phyloP scores from a whole-genome alignment of 2,113 vertebrate species.

The Spheniscus mendiculus region DNA sequence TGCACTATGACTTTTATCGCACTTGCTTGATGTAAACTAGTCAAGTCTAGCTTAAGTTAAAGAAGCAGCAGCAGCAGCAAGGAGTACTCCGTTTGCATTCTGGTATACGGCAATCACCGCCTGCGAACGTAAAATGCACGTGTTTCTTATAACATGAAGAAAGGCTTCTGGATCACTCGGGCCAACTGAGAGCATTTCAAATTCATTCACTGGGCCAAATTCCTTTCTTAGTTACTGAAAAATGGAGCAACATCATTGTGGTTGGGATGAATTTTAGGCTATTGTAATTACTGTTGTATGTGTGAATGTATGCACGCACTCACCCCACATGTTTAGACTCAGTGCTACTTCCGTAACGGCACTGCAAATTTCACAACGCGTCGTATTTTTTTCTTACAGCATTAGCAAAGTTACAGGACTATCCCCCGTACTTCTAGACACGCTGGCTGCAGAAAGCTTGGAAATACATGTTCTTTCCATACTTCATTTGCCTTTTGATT shows the following conservation, averaged over 20 bases:
- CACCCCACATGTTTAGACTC: background rate
- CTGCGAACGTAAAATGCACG: background rate
- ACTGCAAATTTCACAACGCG: background rate
- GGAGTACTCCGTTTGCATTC: background rate
- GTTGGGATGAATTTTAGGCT: background rate
- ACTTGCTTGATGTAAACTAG: background rate
- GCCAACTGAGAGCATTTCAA: background rate
- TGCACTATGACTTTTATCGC: background rate
- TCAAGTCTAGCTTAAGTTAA: background rate
- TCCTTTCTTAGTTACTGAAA: conserved; percentile 10
- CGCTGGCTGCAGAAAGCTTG: background rate
- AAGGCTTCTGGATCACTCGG: background rate
- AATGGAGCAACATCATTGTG: background rate
- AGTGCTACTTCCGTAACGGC: background rate
- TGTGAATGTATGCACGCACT: background rate
- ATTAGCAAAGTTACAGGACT: background rate
- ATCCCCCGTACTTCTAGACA: background rate
- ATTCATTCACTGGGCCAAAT: conserved; percentile 6
- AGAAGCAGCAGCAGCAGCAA: background rate
- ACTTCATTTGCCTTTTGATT: background rate
- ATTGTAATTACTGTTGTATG: background rate
- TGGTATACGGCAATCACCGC: fast-evolving
- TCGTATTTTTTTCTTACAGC: background rate
- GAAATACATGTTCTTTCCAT: background rate
- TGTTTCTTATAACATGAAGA: conserved; percentile 15